Evolutionary conservation across 2,113 vertebrate species (phyloP), one percentile per base, ranked within the genome.

Genomic region (Colaptes auratus): DNA sequence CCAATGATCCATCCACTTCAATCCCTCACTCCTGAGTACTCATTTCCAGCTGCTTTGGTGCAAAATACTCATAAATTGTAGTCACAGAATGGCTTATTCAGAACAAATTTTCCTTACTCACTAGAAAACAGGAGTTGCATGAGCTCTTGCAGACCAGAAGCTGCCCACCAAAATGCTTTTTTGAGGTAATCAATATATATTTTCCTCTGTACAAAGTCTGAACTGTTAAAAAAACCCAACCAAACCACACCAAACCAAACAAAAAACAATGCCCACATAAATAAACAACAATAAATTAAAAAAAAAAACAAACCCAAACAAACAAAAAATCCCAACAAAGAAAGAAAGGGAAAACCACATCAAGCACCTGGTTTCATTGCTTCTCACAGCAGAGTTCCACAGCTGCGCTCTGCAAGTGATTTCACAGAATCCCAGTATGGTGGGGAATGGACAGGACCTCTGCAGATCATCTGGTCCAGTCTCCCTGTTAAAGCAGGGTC

Each of bases 301-400:
- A 4, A 10, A 0, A 0, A 46, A 28, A 3, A 0, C 1, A 12
- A 9, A 12, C 0, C 0, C 53, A 36, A 8, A 25, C 36, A 39
- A 39, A 39, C 39, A 39, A 39, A 39, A 10, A 39, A 39, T 39
- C 39, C 52, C 20, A 5, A 12, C 31, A 33, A n/a, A 35, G 33
- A 36, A 9, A 63, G 39, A 66, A 9, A 63, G 59, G 7, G 30
- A 50, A 66, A 82, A 18, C 5, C 25, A 31, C 39, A 53, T 5
- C 44, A 65, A 69, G 21, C 44, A 55, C 14, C 46, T 17, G 1
- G 27, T 33, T 69, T 46, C 59, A 27, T 7, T 65, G 35, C 18
- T 91, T 70, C 71, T 58, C 39, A 71, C 35, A 76, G 78, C 75
- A 82, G 13, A 15, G 39, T 55, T 76, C 75, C 75, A 73, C 46